phyloP scores from a whole-genome alignment of 2,888 invertebrate genomes.

The Lamellibrachia satsuma region DNA sequence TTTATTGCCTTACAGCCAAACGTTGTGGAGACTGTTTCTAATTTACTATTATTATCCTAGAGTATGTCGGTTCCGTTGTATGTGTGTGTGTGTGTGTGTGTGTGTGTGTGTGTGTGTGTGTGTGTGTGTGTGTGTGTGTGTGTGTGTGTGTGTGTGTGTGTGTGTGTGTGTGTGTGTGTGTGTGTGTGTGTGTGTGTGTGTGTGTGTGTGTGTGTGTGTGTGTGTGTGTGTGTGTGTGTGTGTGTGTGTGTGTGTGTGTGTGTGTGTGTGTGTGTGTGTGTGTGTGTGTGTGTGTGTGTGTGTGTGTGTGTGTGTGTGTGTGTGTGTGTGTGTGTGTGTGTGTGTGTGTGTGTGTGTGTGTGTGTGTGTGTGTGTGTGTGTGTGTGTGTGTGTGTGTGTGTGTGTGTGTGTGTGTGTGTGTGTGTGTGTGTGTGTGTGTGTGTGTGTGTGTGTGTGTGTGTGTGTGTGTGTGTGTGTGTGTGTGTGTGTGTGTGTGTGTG shows the following conservation, averaged over 20 bases:
- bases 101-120: conserved; percentile 21
- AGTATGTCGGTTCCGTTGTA: too few relatives aligned
- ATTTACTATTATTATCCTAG: too few relatives aligned
- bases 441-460: too few relatives aligned
- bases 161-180: conserved; percentile 21
- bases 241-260: conserved; percentile 19
- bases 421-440: too few relatives aligned
- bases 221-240: conserved; percentile 19
- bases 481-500: too few relatives aligned
- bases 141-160: conserved; percentile 23
- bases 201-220: conserved; percentile 19
- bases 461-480: too few relatives aligned
- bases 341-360: conserved; percentile 21
- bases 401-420: conserved; percentile 1
- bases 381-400: conserved; percentile 22
- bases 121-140: conserved; percentile 21
- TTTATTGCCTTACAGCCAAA: too few relatives aligned
- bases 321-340: conserved; percentile 22
- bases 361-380: conserved; percentile 23
- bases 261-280: conserved; percentile 22
- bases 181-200: conserved; percentile 23
- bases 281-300: conserved; percentile 23
- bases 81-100: conserved; percentile 21
- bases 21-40: too few relatives aligned
- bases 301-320: conserved; percentile 23